A percentile compares a stretch with the other conserved stretches of the same genome.
phyloP scores from a whole-genome alignment of 2,888 invertebrate species.

The Pterostichus madidus region DNA sequence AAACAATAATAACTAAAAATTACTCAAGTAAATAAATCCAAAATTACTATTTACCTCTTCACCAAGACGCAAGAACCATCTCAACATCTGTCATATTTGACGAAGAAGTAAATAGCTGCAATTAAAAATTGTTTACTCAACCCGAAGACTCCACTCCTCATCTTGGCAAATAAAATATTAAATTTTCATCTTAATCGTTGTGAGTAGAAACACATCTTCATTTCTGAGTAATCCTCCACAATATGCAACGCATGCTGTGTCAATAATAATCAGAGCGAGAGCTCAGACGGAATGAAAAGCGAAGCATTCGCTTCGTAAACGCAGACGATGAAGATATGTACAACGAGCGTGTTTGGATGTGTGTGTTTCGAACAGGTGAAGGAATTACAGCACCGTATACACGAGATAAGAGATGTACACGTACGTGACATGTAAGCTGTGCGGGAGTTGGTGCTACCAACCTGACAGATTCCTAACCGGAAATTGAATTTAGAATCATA shows the following conservation, averaged over 20 bases:
- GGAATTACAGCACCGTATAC: too few relatives aligned
- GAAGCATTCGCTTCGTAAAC: too few relatives aligned
- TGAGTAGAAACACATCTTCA: not conserved
- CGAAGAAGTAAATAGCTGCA: not conserved
- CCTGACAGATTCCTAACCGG: too few relatives aligned
- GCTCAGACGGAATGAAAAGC: conserved; percentile 25
- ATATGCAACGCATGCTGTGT: conserved; percentile 15
- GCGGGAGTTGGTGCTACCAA: too few relatives aligned
- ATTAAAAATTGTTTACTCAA: conserved; percentile 43
- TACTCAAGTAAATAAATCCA: not conserved
- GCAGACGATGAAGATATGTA: too few relatives aligned
- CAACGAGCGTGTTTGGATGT: too few relatives aligned
- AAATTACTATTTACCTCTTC: conserved; percentile 12
- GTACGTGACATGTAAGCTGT: too few relatives aligned
- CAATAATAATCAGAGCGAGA: conserved; percentile 28
- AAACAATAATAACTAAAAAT: conserved; percentile 9
- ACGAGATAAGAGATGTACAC: too few relatives aligned
- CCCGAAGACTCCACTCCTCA: not conserved
- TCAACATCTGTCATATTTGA: conserved; percentile 5
- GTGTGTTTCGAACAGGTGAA: too few relatives aligned
- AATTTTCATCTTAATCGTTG: conserved; percentile 7
- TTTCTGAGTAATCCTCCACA: conserved; percentile 13
- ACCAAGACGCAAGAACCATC: conserved; percentile 6
- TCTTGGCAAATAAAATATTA: conserved; percentile 36
- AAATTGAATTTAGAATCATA: too few relatives aligned